Evolutionary conservation across 2,888 invertebrate species (phyloP), one percentile per base, ranked within the genome.

Genomic region (Stratiomys singularior): DNA sequence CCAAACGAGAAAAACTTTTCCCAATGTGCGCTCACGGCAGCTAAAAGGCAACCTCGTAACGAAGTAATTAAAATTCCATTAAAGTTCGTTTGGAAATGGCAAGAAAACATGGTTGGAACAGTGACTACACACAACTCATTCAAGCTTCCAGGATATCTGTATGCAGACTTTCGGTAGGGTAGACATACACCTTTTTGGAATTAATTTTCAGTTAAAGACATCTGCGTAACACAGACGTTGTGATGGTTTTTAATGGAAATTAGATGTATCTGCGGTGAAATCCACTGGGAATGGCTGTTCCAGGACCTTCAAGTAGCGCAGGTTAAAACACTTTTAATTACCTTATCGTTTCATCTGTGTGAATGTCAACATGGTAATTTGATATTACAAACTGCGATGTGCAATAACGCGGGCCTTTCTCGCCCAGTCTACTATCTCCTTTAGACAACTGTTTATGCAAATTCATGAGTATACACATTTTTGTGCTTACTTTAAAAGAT

Each of bases 51-150:
- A 64, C 13, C 18, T n/a, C 28, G 7, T 27, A 64, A 64, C 28
- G 64, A 64, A 64, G 64, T 64, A 64, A 64, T 64, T 64, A 64
- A 64, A 64, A 64, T 64, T 64, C 64, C 64, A 64, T 64, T 64
- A 64, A 30, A 64, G 64, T 64, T 64, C 64, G 28, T 27, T 64
- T 23, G 11, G 28, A n/a, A 64, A 52, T 52, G 52, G 52, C 52
- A 28, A 7, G 64, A 28, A 64, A 64, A 64, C 64, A 64, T 28
- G 28, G 30, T 64, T 13, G 27, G 18, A 18, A 18, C 64, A 28
- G 64, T 64, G 30, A 28, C 28, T 28, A 64, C 15, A 64, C n/a
- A 60, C 60, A 30, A 64, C 13, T 37, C 37, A 37, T 9, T 37
- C 37, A 5, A 5, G 9, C 37, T 9, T 9, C 4, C 7, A 15